phyloP scores from a whole-genome alignment of 37 sponge, comb jelly and placozoan genomes.

The Petrosia ficiformis region DNA sequence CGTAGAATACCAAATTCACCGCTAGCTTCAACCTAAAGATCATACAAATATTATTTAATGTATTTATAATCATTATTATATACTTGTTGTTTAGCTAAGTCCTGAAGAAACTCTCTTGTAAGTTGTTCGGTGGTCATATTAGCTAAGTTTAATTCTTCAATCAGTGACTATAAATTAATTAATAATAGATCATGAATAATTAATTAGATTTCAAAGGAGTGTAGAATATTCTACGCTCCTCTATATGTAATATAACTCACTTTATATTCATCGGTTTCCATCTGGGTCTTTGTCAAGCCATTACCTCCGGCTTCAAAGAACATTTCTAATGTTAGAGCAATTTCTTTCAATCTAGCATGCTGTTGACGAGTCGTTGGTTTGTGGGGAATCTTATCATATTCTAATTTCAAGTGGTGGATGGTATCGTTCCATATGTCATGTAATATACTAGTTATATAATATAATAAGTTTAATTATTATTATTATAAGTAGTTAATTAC shows the following conservation, averaged over 20 bases:
- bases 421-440: slow-evolving; percentile 23
- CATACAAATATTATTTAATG: too few species aligned
- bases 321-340: slow-evolving; percentile 6
- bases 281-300: slow-evolving; percentile 20
- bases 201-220: too few species aligned
- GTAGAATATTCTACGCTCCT: too few species aligned
- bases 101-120: slow-evolving; percentile 22
- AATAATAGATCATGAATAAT: too few species aligned
- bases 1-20: slow-evolving; percentile 13
- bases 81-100: slow-evolving; percentile 21
- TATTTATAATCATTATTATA: too few species aligned
- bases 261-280: slow-evolving; percentile 35
- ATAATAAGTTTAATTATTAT: too few species aligned
- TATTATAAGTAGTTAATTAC: slow-evolving; percentile 23
- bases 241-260: slow-evolving; percentile 10
- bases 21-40: neutral
- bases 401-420: neutral
- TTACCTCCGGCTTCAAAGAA: slow-evolving; percentile 56
- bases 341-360: slow-evolving; percentile 3
- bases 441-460: slow-evolving; percentile 18
- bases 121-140: slow-evolving; percentile 25
- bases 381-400: neutral
- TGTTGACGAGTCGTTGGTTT: slow-evolving; percentile 1
- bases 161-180: too few species aligned
- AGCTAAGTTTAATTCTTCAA: too few species aligned